Evolutionary conservation across 2,888 invertebrate species (phyloP).

Genomic region (Stenodera caucasica): DNA sequence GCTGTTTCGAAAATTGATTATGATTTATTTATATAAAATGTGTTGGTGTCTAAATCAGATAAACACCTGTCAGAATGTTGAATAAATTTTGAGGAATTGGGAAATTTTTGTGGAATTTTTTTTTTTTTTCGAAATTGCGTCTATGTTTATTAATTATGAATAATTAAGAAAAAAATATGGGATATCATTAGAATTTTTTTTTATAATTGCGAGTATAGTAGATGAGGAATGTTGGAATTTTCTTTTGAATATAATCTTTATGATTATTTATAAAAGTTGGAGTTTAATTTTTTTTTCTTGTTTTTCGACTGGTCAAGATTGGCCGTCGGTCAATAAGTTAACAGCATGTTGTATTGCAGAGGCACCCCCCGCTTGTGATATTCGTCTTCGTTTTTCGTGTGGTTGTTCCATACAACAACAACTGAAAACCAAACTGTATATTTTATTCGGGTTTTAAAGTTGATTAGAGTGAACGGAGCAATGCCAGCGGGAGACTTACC

Average conservation of each 20-base stretch:
- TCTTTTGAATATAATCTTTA: not conserved
- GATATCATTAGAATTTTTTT: not conserved
- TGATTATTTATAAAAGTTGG: not conserved
- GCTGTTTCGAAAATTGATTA: not conserved
- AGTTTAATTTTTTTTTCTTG: too few species aligned
- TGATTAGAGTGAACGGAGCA: constrained; percentile 56
- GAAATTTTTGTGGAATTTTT: not conserved
- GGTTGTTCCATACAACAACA: constrained; percentile 35
- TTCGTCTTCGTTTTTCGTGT: constrained; percentile 36
- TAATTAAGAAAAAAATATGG: not conserved
- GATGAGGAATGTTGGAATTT: not conserved
- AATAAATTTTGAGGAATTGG: not conserved
- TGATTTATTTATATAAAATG: constrained; percentile 2
- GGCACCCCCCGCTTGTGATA: constrained; percentile 32
- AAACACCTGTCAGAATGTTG: constrained; percentile 3
- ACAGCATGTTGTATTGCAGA: constrained; percentile 32
- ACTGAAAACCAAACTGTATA: constrained; percentile 40
- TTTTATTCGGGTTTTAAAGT: constrained; percentile 58
- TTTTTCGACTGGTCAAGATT: constrained; percentile 19
- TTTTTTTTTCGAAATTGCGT: not conserved
- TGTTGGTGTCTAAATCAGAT: constrained; percentile 4
- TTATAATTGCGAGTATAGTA: not conserved
- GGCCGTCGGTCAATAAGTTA: constrained; percentile 31
- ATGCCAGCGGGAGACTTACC: constrained; percentile 53
- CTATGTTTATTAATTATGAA: not conserved